phyloP scores from a whole-genome alignment of 2,888 invertebrate genomes.

The Proisotoma minuta region DNA sequence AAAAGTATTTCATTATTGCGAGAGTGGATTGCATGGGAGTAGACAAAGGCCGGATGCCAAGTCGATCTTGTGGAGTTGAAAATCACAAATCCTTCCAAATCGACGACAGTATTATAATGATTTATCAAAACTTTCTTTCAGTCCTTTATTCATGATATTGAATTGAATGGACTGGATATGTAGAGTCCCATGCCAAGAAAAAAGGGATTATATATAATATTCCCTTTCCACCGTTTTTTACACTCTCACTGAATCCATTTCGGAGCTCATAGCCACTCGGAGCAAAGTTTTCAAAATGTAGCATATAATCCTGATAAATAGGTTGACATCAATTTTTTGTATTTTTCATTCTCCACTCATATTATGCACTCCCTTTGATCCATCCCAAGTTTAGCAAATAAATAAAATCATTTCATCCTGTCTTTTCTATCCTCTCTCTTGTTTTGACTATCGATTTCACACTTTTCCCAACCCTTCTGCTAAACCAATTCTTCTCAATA shows the following conservation, averaged over 20 bases:
- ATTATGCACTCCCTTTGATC: constrained; percentile 8
- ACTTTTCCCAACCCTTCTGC: constrained; percentile 32
- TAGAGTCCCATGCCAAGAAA: constrained; percentile 27
- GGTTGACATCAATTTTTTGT: constrained; percentile 48
- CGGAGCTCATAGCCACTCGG: not conserved
- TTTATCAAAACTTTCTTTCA: constrained; percentile 47
- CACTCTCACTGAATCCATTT: constrained; percentile 10
- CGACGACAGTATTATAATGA: constrained; percentile 48
- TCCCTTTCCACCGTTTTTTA: constrained; percentile 32
- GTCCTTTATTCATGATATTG: constrained; percentile 35
- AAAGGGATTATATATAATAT: constrained; percentile 45
- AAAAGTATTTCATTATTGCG: constrained; percentile 1
- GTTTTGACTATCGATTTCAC: constrained; percentile 46
- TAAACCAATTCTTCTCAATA: constrained; percentile 16
- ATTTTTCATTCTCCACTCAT: constrained; percentile 31
- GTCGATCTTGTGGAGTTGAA: constrained; percentile 29
- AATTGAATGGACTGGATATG: constrained; percentile 42
- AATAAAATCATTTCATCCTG: constrained; percentile 8
- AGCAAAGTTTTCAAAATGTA: constrained; percentile 28
- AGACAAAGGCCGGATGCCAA: constrained; percentile 15
- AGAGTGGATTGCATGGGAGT: not conserved
- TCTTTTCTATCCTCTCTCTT: constrained; percentile 14
- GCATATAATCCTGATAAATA: constrained; percentile 48
- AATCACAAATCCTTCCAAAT: constrained; percentile 47
- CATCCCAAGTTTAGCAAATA: constrained; percentile 12